A percentile compares a stretch with the other conserved stretches of the same genome.
phyloP scores from a whole-genome alignment of 2,113 vertebrate species.

The Xenopus tropicalis region UCB_Xtro_10.0 CM004447.2:45182501-45183000 shows the following conservation, averaged over 20 bases:
- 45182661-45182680: background rate
- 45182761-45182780: background rate
- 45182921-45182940: too few relatives aligned
- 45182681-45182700: background rate
- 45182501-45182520: constrained; percentile 31
- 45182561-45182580: background rate
- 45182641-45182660: background rate
- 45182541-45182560: background rate
- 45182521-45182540: constrained; percentile 23
- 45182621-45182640: background rate
- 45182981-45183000: too few relatives aligned
- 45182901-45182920: too few relatives aligned
- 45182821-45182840: background rate
- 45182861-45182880: background rate
- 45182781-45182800: background rate
- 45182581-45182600: too few relatives aligned
- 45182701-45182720: background rate
- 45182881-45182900: too few relatives aligned
- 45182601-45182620: too few relatives aligned
- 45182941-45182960: too few relatives aligned
- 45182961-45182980: too few relatives aligned
- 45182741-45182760: background rate
- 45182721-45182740: background rate
- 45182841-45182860: constrained; percentile 10
- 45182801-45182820: constrained; percentile 10